Conservation (phyloP, 1,140 invertebrate species). For the Bombus affinis region DNA sequence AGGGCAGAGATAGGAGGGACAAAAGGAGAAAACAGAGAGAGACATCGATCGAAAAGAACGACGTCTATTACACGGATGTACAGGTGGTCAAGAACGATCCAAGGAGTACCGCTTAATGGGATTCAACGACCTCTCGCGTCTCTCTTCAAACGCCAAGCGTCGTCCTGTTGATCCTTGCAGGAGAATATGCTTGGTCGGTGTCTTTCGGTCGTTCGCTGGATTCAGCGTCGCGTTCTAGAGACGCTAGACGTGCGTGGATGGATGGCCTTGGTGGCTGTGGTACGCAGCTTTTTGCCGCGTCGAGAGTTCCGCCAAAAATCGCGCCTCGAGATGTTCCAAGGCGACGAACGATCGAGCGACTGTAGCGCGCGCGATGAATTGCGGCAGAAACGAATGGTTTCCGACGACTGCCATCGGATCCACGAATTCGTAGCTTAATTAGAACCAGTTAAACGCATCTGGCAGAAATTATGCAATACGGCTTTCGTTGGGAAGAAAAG, state of each 20-base stretch:
- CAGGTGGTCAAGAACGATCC: slow-evolving; percentile 65
- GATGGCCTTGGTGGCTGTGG: background rate
- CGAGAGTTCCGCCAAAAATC: no score
- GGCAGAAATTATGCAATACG: no score
- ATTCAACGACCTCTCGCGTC: slow-evolving; percentile 73
- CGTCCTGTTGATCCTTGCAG: slow-evolving; percentile 43
- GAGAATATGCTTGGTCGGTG: background rate
- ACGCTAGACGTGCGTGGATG: background rate
- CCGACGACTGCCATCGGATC: no score
- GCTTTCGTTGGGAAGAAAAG: no score
- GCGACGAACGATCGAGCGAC: no score
- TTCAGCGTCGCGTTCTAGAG: no score
- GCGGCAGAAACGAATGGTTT: no score
- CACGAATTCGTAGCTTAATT: no score
- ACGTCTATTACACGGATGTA: slow-evolving; percentile 5
- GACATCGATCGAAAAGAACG: slow-evolving; percentile 49
- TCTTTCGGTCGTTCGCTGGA: background rate
- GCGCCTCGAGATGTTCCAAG: no score
- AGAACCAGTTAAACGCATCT: no score
- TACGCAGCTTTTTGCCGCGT: no score
- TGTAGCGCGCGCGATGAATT: no score
- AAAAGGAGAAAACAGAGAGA: slow-evolving; percentile 17
- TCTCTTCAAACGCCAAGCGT: slow-evolving; percentile 35
- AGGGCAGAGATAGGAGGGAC: slow-evolving; percentile 10
- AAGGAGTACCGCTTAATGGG: slow-evolving; percentile 70